A percentile compares a stretch with the other conserved stretches of the same genome.
Conservation (phyloP, 2,888 invertebrate genomes). For the Ormyrus rosae region DNA sequence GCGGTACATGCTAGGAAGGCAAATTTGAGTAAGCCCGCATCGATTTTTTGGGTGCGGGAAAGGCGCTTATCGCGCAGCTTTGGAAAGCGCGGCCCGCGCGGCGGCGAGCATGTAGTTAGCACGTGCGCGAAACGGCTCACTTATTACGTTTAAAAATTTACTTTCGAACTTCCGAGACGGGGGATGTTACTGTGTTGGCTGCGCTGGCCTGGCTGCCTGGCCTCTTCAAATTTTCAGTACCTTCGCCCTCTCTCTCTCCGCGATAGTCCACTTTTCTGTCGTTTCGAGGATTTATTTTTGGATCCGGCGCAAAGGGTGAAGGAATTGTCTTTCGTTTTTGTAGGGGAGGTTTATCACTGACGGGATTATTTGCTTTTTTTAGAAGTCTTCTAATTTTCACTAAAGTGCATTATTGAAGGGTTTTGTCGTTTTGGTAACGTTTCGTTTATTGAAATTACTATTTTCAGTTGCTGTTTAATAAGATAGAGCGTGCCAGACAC, state of each 20-base stretch:
- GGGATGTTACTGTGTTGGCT: background rate
- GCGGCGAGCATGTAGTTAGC: constrained; percentile 8
- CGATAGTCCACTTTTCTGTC: background rate
- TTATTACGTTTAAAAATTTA: constrained; percentile 39
- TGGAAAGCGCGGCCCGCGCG: background rate
- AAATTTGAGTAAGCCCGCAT: constrained; percentile 22
- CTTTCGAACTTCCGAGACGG: constrained; percentile 2
- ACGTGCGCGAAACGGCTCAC: constrained; percentile 1
- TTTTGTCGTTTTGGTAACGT: too few relatives aligned
- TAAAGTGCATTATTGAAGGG: too few relatives aligned
- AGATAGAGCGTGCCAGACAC: too few relatives aligned
- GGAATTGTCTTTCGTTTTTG: background rate
- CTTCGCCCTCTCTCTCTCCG: too few relatives aligned
- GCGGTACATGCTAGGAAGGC: background rate
- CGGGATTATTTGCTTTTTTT: too few relatives aligned
- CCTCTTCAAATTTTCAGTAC: too few relatives aligned
- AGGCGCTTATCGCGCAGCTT: constrained; percentile 25
- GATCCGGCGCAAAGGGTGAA: background rate
- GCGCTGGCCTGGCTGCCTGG: too few relatives aligned
- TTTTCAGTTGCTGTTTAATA: too few relatives aligned
- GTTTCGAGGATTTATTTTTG: background rate
- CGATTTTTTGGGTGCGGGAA: constrained; percentile 20
- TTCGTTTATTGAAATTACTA: too few relatives aligned
- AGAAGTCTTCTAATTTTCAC: too few relatives aligned
- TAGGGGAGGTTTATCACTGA: too few relatives aligned